Percentiles rank a stretch among this genome's conserved stretches.
phyloP scores from a whole-genome alignment of 2,797 vertebrate genomes.

The Phoeniculus purpureus region DNA sequence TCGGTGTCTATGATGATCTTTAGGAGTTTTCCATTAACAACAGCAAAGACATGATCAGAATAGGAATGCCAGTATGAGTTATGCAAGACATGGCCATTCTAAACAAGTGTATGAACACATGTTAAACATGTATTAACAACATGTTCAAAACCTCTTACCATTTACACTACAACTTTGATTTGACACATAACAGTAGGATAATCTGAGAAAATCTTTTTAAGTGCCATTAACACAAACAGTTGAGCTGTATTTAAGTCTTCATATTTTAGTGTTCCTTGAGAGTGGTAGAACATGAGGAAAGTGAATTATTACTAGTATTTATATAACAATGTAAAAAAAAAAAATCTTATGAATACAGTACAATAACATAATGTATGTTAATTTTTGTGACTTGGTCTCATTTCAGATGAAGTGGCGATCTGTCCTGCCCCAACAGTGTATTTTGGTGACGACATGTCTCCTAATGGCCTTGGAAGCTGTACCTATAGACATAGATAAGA shows the following conservation, averaged over 20 bases:
- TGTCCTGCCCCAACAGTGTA: constrained; percentile 66
- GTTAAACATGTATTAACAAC: background rate
- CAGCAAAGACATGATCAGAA: background rate
- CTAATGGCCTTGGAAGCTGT: constrained; percentile 83
- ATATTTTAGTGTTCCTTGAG: background rate
- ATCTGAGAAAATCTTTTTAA: background rate
- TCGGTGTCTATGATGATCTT: background rate
- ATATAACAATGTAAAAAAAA: background rate
- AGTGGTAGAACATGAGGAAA: background rate
- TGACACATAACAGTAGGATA: background rate
- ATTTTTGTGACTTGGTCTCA: constrained; percentile 17
- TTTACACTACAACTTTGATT: background rate
- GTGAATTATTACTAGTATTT: background rate
- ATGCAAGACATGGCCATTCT: too few relatives aligned
- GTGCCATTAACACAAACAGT: too few relatives aligned
- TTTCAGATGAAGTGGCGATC: constrained; percentile 86
- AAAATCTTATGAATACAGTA: background rate
- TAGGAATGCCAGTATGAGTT: background rate
- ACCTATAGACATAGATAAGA: constrained; percentile 94
- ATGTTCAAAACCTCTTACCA: background rate
- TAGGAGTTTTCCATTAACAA: background rate
- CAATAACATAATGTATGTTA: background rate
- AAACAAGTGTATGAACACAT: background rate
- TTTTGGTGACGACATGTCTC: constrained; percentile 80
- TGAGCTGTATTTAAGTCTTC: background rate